Percentiles rank a stretch among this genome's conserved stretches.
These are phyloP conservation scores for Xenops minutus DNA, from an alignment of 2,797 vertebrate species.

Conservation along the genomic window DNA sequence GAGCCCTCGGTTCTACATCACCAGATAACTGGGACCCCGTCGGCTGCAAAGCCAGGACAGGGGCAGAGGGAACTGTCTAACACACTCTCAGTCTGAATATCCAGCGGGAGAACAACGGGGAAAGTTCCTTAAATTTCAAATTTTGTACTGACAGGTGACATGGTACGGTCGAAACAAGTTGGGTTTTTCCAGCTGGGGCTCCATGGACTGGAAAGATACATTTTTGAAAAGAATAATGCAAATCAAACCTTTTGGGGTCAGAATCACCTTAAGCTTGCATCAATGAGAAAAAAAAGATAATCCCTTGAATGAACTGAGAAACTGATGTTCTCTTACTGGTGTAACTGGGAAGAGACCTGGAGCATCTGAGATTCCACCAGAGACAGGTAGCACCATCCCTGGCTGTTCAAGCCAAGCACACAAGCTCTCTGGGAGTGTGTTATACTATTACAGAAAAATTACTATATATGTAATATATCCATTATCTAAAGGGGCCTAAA, in stretches of 20 bases:
- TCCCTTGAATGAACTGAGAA: neutral
- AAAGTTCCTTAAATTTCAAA: neutral
- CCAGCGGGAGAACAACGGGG: neutral
- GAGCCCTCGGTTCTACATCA: constrained; percentile 41
- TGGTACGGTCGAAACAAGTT: neutral
- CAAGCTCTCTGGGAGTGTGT: neutral
- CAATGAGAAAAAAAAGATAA: neutral
- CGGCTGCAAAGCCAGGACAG: rapidly evolving
- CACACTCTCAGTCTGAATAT: neutral
- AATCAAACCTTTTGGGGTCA: neutral
- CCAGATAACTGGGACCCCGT: neutral
- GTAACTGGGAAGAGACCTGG: neutral
- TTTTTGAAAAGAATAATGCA: neutral
- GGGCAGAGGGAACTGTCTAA: neutral
- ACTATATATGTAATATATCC: neutral
- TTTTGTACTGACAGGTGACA: neutral
- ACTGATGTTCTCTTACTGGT: neutral
- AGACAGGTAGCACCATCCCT: neutral
- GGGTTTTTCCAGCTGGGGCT: neutral
- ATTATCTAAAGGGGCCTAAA: neutral
- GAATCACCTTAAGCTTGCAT: neutral
- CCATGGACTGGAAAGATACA: neutral
- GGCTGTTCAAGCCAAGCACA: neutral
- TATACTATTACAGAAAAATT: neutral
- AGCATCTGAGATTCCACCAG: neutral